These are phyloP conservation scores for Xiphophorus hellerii DNA, from an alignment of 2,113 vertebrate genomes.

Conservation along the genomic window DNA sequence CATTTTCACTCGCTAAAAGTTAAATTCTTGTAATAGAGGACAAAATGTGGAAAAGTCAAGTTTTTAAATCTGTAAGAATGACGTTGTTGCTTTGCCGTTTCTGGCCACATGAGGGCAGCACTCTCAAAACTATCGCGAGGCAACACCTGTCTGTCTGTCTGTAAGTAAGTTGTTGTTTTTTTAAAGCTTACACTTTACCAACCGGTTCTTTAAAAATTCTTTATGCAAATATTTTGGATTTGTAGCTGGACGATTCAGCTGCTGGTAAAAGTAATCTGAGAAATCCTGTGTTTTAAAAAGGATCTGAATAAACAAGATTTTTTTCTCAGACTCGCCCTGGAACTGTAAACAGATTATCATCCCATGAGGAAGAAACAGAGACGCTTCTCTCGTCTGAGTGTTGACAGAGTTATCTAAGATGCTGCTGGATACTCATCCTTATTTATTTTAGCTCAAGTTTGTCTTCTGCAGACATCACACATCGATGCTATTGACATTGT, in stretches of 20 bases:
- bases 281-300: constrained; percentile 27
- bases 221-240: neutral
- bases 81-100: neutral
- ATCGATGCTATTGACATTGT: no score
- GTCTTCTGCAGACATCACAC: neutral
- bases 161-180: neutral
- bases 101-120: constrained; percentile 50
- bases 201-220: neutral
- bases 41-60: no score
- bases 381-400: constrained; percentile 24
- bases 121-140: neutral
- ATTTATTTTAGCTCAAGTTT: constrained; percentile 52
- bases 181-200: neutral
- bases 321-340: constrained; percentile 47
- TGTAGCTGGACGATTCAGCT: neutral
- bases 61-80: neutral
- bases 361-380: constrained; percentile 45
- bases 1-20: neutral
- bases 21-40: no score
- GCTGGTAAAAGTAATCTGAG: neutral
- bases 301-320: constrained; percentile 41
- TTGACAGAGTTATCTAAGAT: constrained; percentile 49
- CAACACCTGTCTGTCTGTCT: no score
- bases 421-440: constrained; percentile 5
- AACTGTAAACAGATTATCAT: constrained; percentile 58